These are phyloP conservation scores for Anniella stebbinsi DNA, from an alignment of 2,797 vertebrate genomes.

Conservation along the genomic window DNA sequence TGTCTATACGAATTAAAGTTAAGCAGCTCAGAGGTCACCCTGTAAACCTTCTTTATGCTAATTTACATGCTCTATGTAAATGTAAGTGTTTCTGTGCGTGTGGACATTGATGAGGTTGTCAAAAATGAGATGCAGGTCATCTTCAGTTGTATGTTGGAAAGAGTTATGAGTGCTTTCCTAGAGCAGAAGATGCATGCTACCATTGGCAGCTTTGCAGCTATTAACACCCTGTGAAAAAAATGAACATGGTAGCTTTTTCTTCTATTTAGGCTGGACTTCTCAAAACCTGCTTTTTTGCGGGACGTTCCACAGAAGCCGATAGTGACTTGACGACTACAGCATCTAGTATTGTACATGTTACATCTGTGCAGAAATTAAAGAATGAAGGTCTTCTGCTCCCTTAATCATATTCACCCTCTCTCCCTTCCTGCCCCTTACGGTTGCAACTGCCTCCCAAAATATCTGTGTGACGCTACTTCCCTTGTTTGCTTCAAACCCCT, in stretches of 20 bases:
- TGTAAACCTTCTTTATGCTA: background rate
- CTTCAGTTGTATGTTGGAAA: fast-evolving
- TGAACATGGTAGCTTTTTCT: background rate
- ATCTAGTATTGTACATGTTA: no score
- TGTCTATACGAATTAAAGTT: conserved; percentile 22
- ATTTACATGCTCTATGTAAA: conserved; percentile 5
- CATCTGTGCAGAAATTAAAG: no score
- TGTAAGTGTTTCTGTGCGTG: background rate
- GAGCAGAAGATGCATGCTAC: background rate
- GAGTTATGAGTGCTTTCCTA: background rate
- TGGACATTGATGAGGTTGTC: background rate
- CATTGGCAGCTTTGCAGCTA: background rate
- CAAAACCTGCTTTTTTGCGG: background rate
- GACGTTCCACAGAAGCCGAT: background rate
- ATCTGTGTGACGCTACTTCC: no score
- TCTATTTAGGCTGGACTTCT: background rate
- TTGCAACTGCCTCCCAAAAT: no score
- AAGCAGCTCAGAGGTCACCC: conserved; percentile 5
- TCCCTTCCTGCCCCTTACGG: no score
- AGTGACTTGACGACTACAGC: background rate
- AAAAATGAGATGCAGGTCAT: background rate
- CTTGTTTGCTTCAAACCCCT: no score
- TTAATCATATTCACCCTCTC: no score
- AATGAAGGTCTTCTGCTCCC: no score
- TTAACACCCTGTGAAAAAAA: background rate